Percentiles rank a stretch among this genome's conserved stretches.
These are phyloP conservation scores for Vidua chalybeata DNA, from an alignment of 2,113 vertebrate species.

Conservation along the genomic window DNA sequence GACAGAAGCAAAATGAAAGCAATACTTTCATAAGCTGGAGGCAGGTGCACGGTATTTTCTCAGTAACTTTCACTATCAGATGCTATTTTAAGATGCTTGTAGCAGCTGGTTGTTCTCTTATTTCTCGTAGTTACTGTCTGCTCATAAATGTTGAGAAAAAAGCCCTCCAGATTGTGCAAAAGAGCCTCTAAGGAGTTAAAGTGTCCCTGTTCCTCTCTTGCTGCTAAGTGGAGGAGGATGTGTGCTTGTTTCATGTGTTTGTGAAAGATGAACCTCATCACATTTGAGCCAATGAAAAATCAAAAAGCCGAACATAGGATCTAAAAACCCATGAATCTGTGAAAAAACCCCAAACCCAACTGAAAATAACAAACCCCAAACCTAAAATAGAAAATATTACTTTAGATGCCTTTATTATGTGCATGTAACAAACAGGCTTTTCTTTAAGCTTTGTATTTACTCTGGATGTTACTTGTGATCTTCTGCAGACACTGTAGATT, in stretches of 20 bases:
- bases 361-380: neutral
- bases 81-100: slow-evolving; percentile 42
- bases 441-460: neutral
- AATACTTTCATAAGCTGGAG: slow-evolving; percentile 4
- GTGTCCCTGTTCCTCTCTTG: neutral
- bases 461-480: neutral
- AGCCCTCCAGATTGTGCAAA: slow-evolving; percentile 1
- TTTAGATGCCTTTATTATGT: neutral
- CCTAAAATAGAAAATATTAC: neutral
- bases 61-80: slow-evolving; percentile 32
- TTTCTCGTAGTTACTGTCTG: neutral
- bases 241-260: neutral
- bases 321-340: neutral
- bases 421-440: neutral
- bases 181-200: neutral
- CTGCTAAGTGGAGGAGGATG: neutral
- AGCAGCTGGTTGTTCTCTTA: neutral
- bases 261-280: neutral
- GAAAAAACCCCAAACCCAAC: neutral
- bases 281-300: neutral
- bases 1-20: slow-evolving; percentile 17
- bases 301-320: neutral
- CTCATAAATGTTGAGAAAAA: neutral
- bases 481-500: neutral
- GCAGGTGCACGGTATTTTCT: slow-evolving; percentile 52